Base-by-base conservation (phyloP, 2,888 invertebrate species). In the Spilosoma lubricipeda region DNA sequence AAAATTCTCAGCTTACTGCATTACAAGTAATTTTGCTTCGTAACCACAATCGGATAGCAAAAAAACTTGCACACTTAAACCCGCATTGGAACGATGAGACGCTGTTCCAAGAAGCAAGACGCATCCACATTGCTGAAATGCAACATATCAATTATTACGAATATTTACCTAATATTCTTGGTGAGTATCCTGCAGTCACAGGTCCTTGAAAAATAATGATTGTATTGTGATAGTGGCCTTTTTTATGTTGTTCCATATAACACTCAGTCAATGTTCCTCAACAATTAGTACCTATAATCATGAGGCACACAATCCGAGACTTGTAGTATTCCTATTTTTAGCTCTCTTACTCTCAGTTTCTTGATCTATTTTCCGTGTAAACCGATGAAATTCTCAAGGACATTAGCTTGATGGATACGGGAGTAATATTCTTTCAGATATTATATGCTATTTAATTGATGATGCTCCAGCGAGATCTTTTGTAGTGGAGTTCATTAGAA, bases 61-160 rank as follows among this genome's bases (percentile, higher is more conserved):
- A 96, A 45, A 90, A 88, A 8, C 92, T 98, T 15, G 91, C 95
- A 0, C 89, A 93, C 13, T 86, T 98, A 45, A 98, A 98, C 91
- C 97, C 97, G 0, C 97, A 97, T 79, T 98, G 98, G 98, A 94
- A 94, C 79, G 98, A 98, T 84, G 98, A 98, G 90, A 97, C 95
- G 0, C 88, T 97, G 11, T 98, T 96, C 94, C 97, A 98, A 89
- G 98, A 98, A 91, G 96, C 97, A 0, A 95, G 98, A 69, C 95
- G 97, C 59, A 97, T 98, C 72, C 93, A 96, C 76, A 96, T 97
- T 33, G 98, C 97, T 3, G 95, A 97, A 89, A 96, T 97, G 84
- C 98, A 98, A 88, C 96, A 97, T 80, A 97, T 98, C 85, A 96
- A 97, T 74, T 98, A 98, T 89, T 97, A 97, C 87, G 98, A 98